Conservation (phyloP, 2,888 invertebrate genomes). For the Slavum lentiscoides region DNA sequence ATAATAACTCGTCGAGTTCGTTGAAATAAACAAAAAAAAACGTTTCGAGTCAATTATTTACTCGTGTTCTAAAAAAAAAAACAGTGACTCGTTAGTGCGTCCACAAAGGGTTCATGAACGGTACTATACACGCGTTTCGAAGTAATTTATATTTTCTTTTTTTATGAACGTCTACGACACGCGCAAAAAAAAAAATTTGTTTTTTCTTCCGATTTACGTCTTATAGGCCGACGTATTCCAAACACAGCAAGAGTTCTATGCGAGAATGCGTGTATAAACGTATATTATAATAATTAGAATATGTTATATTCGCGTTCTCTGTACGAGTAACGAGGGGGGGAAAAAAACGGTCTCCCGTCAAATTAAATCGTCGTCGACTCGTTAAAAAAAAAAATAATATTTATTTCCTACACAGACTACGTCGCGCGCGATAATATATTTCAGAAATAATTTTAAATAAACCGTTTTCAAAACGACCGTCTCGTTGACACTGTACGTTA, state of each 20-base stretch:
- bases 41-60: no score
- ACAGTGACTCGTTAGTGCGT: no score
- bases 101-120: no score
- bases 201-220: constrained; percentile 19
- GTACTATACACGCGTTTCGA: no score
- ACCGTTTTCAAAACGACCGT: no score
- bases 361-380: constrained; percentile 7
- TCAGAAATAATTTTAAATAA: no score
- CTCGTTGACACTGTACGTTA: no score
- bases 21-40: no score
- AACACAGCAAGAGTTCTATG: no score
- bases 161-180: neutral
- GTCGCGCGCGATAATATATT: neutral
- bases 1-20: no score
- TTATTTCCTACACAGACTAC: neutral
- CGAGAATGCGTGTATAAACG: neutral
- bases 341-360: neutral
- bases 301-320: constrained; percentile 1
- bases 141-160: neutral
- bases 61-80: no score
- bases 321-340: neutral
- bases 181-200: neutral
- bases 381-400: constrained; percentile 1
- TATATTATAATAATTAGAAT: neutral
- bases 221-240: neutral